Percentiles rank a stretch among this genome's conserved stretches.
Conservation (phyloP, 2,113 vertebrate species). For the Passer montanus region DNA sequence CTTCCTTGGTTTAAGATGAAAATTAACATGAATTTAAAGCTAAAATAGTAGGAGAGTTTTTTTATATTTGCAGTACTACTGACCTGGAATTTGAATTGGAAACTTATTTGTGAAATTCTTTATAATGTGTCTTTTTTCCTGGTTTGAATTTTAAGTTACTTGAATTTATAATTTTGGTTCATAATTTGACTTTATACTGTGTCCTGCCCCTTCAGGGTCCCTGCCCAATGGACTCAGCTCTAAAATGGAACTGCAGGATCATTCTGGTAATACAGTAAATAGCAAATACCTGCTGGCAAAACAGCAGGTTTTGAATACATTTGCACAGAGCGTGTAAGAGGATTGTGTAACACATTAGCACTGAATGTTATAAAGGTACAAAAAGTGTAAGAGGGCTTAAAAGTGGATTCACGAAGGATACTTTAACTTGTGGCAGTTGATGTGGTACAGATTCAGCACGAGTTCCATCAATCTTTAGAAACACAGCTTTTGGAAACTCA, state of each 20-base stretch:
- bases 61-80: background rate
- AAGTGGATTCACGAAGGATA: background rate
- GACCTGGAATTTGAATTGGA: background rate
- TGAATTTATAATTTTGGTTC: background rate
- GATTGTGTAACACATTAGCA: background rate
- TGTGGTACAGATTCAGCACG: fast-evolving
- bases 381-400: background rate
- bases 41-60: background rate
- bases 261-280: background rate
- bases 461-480: background rate
- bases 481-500: background rate
- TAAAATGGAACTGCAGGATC: background rate
- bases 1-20: background rate
- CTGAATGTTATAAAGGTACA: background rate
- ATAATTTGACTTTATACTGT: background rate
- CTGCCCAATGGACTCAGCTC: background rate
- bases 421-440: background rate
- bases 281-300: background rate
- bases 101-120: background rate
- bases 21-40: background rate
- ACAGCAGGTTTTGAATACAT: background rate
- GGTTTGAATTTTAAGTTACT: background rate
- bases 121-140: background rate
- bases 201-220: fast-evolving
- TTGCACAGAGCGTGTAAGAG: fast-evolving